Conservation (phyloP, 2,797 vertebrate species). For the Malacoraja senta region DNA sequence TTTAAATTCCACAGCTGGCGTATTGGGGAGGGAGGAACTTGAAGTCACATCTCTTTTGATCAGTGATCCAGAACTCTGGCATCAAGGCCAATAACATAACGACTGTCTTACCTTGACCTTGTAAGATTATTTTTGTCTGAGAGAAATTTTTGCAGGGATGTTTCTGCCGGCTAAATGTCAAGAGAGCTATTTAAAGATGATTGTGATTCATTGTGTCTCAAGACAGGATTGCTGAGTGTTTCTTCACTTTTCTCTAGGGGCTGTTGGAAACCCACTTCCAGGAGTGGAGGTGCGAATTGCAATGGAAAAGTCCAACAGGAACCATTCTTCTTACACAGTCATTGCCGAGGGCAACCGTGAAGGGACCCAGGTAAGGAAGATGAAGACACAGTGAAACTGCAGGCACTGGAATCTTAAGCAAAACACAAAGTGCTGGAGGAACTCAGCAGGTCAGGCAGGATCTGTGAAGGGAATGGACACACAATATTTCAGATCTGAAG, state of each 20-base stretch:
- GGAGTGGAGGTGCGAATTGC: conserved; percentile 72
- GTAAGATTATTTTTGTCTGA: too few species aligned
- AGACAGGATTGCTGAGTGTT: background rate
- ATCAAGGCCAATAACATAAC: too few species aligned
- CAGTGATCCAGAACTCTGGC: too few species aligned
- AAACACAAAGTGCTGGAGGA: too few species aligned
- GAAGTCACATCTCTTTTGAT: too few species aligned
- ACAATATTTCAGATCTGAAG: too few species aligned
- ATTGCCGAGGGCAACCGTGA: conserved; percentile 69
- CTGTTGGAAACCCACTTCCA: conserved; percentile 80
- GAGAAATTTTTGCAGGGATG: background rate
- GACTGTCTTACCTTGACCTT: too few species aligned
- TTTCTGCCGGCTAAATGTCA: background rate
- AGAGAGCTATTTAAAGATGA: background rate
- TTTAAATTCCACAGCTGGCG: too few species aligned
- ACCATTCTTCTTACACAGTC: conserved; percentile 47
- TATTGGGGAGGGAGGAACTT: too few species aligned
- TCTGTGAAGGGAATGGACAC: too few species aligned
- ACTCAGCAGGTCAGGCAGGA: too few species aligned
- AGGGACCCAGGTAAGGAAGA: conserved; percentile 62
- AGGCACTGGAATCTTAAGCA: too few species aligned
- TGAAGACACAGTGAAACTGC: background rate
- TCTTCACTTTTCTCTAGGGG: conserved; percentile 57
- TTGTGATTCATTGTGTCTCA: background rate
- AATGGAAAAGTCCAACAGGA: conserved; percentile 51